Percentiles rank a stretch among this genome's conserved stretches.
phyloP scores from a whole-genome alignment of 2,888 invertebrate species.

The Heliconius erato region DNA sequence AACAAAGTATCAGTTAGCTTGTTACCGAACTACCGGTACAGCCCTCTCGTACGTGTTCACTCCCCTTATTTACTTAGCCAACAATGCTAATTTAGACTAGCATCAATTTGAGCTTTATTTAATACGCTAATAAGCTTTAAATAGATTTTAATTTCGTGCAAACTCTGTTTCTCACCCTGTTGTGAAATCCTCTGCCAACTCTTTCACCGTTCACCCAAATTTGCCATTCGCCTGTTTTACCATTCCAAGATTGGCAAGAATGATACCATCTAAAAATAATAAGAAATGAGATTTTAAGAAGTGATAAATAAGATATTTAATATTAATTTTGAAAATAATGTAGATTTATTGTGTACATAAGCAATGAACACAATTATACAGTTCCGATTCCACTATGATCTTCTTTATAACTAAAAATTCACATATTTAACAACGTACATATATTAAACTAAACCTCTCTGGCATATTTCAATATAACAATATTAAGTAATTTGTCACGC shows the following conservation, averaged over 20 bases:
- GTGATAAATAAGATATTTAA: too few species aligned
- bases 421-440: too few species aligned
- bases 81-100: neutral
- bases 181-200: slow-evolving; percentile 94
- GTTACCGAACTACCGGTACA: neutral
- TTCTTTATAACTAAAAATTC: too few species aligned
- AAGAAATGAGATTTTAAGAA: too few species aligned
- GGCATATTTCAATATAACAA: too few species aligned
- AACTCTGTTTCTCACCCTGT: slow-evolving; percentile 87
- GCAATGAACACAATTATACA: too few species aligned
- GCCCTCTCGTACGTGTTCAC: neutral
- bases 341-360: too few species aligned
- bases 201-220: slow-evolving; percentile 94
- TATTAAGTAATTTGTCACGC: too few species aligned
- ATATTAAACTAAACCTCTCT: too few species aligned
- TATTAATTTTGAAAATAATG: too few species aligned
- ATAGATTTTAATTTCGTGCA: neutral
- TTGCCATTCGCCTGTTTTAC: slow-evolving; percentile 95
- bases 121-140: neutral
- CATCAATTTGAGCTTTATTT: neutral
- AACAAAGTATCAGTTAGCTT: neutral
- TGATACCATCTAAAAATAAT: slow-evolving; percentile 90
- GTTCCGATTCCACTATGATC: too few species aligned
- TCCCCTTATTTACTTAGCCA: slow-evolving; percentile 2
- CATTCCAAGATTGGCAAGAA: slow-evolving; percentile 95